phyloP scores from a whole-genome alignment of 2,797 vertebrate species.

The Phaenicophaeus curvirostris region DNA sequence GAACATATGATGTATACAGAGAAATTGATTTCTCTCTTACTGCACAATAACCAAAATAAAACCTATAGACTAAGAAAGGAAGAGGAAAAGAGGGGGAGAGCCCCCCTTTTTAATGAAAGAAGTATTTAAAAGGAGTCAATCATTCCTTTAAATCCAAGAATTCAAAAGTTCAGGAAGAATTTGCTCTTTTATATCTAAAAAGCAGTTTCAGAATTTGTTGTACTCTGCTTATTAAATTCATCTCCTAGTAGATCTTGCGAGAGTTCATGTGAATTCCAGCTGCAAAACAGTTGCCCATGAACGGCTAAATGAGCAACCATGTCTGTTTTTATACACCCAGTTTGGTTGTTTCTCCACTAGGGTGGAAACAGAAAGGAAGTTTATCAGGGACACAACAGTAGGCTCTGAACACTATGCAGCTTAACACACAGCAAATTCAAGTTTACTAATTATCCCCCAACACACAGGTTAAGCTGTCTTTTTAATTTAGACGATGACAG shows the following conservation, averaged over 20 bases:
- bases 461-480: neutral
- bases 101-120: neutral
- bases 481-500: neutral
- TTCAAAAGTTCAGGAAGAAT: neutral
- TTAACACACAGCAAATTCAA: neutral
- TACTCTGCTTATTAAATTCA: neutral
- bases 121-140: neutral
- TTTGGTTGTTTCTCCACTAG: neutral
- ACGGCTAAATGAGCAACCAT: neutral
- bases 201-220: neutral
- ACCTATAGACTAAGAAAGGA: neutral
- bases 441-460: neutral
- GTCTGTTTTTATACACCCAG: neutral
- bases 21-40: neutral
- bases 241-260: neutral
- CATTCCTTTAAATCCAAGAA: neutral
- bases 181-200: neutral
- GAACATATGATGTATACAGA: neutral
- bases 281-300: neutral
- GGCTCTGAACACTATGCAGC: neutral
- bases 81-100: neutral
- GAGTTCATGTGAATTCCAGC: neutral
- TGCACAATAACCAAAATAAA: neutral
- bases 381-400: neutral
- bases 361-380: neutral